phyloP scores from a whole-genome alignment of 1,140 invertebrate species.

The Schlechtendalia chinensis region DNA sequence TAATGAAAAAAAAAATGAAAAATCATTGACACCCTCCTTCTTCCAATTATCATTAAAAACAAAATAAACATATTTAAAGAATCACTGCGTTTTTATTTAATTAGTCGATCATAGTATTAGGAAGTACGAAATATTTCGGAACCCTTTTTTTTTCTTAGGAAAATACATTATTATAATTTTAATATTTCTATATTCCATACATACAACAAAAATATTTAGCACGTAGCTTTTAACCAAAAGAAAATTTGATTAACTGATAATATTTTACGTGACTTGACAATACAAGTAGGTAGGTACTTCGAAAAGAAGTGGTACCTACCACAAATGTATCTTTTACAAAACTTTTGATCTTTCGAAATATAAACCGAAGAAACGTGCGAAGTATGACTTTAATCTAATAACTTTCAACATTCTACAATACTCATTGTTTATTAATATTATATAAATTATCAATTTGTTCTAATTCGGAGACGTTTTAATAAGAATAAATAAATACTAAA shows the following conservation, averaged over 20 bases:
- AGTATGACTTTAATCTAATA: not conserved
- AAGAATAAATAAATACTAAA: no score
- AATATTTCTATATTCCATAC: not conserved
- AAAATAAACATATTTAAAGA: no score
- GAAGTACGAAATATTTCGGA: no score
- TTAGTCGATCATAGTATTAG: no score
- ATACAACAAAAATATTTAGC: not conserved
- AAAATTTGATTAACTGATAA: slow-evolving; percentile 22
- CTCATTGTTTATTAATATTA: not conserved
- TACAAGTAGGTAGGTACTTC: not conserved
- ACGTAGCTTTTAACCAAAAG: slow-evolving; percentile 20
- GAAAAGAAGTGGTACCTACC: not conserved
- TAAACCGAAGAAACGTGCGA: not conserved
- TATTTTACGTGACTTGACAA: slow-evolving; percentile 29
- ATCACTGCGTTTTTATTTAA: no score
- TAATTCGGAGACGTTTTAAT: no score
- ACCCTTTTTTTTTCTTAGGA: no score
- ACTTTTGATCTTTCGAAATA: not conserved
- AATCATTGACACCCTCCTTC: no score
- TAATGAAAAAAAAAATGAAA: no score
- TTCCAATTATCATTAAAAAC: no score
- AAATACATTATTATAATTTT: not conserved
- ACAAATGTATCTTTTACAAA: not conserved
- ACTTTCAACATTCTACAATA: not conserved
- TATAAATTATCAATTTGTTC: no score